Conservation (phyloP, 2,113 vertebrate species). For the Crypturellus undulatus region DNA sequence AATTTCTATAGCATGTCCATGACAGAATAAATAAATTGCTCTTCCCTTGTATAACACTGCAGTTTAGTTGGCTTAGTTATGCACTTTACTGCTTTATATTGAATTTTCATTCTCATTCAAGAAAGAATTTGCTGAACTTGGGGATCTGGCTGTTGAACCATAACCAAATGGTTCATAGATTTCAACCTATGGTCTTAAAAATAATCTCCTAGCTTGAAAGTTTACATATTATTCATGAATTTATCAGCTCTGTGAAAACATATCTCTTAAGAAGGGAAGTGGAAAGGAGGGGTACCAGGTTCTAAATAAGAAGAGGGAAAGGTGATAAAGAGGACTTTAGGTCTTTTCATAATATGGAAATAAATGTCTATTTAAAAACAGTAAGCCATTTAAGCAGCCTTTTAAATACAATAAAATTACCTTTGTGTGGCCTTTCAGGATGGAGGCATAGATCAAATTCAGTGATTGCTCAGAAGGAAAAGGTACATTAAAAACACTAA, state of each 20-base stretch:
- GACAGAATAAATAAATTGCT: neutral
- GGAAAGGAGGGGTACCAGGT: neutral
- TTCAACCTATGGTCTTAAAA: neutral
- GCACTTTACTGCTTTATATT: neutral
- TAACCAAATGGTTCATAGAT: neutral
- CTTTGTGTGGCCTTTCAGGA: conserved; percentile 90
- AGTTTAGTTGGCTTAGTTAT: neutral
- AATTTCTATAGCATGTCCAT: neutral
- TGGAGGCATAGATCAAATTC: conserved; percentile 89
- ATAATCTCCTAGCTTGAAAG: neutral
- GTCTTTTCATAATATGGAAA: neutral
- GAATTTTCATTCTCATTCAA: neutral
- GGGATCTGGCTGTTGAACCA: neutral
- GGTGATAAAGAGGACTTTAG: neutral
- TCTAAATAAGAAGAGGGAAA: neutral
- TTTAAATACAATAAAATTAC: conserved; percentile 74
- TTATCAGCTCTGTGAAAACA: neutral
- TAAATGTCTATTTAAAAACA: neutral
- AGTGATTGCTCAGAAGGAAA: conserved; percentile 90
- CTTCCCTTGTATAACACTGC: neutral
- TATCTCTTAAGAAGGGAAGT: neutral
- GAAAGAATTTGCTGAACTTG: neutral
- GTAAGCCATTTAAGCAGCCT: neutral
- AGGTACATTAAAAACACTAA: conserved; percentile 90
- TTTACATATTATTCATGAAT: neutral